Conservation (phyloP, 2,797 vertebrate species). For the Alcedo quadribrachys region DNA sequence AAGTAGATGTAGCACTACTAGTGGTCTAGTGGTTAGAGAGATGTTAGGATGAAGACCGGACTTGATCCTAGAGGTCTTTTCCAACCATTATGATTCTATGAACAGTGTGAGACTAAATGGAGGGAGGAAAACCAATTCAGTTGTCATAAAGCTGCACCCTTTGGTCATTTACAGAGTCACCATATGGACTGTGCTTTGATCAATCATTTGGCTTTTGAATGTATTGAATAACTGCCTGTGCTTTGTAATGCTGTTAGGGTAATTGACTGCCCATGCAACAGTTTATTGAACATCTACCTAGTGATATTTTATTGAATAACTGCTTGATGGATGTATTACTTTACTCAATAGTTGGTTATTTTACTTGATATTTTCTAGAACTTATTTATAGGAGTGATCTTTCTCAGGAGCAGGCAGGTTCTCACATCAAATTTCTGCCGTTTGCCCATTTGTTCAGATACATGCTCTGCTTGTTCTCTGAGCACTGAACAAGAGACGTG, state of each 20-base stretch:
- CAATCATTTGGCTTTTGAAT: background rate
- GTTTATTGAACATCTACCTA: conserved; percentile 10
- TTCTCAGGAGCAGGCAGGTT: background rate
- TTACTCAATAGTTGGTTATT: background rate
- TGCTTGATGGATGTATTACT: background rate
- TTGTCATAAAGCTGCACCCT: background rate
- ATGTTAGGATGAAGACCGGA: no score
- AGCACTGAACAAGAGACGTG: background rate
- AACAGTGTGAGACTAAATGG: background rate
- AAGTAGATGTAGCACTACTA: no score
- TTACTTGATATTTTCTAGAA: background rate
- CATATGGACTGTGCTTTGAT: background rate
- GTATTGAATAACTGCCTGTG: background rate
- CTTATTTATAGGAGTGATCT: background rate
- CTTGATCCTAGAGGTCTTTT: no score
- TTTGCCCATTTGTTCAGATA: background rate
- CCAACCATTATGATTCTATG: no score
- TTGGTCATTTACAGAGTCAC: background rate
- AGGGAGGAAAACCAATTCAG: background rate
- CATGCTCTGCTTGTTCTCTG: background rate
- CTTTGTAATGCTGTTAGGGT: background rate
- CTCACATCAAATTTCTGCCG: background rate
- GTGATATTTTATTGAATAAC: conserved; percentile 36
- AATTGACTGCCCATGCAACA: background rate
- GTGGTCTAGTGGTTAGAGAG: no score